These are phyloP conservation scores for Nomada fabriciana DNA, from an alignment of 2,888 invertebrate species.

Conservation along the genomic window DNA sequence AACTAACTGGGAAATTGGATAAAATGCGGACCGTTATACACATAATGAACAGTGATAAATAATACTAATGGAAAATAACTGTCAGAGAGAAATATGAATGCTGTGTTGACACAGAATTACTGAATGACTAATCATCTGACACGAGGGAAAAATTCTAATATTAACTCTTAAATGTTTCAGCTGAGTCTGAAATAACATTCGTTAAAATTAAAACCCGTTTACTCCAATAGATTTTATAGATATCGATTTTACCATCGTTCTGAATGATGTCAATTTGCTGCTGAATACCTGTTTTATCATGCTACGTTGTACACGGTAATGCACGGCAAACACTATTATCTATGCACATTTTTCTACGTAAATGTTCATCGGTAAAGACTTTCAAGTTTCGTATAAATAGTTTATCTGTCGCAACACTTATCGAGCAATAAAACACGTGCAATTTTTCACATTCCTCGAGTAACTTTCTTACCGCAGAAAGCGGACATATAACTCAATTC, in stretches of 20 bases:
- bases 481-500: not conserved
- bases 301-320: no score
- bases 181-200: not conserved
- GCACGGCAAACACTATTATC: no score
- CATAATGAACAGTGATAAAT: not conserved
- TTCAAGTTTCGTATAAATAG: no score
- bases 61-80: constrained; percentile 1
- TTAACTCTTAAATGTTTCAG: not conserved
- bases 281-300: no score
- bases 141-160: not conserved
- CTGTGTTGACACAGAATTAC: not conserved
- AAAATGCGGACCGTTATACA: not conserved
- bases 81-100: constrained; percentile 9
- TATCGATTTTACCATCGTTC: no score
- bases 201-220: no score
- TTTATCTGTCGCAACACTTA: not conserved
- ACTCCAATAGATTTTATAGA: no score
- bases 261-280: no score
- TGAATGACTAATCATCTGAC: constrained; percentile 4
- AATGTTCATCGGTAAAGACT: no score
- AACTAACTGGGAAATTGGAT: not conserved
- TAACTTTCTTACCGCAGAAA: no score
- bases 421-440: not conserved
- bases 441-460: not conserved
- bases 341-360: no score